Evolutionary conservation across 2,888 invertebrate species (phyloP).

Genomic region (Ormyrus thymus): DNA sequence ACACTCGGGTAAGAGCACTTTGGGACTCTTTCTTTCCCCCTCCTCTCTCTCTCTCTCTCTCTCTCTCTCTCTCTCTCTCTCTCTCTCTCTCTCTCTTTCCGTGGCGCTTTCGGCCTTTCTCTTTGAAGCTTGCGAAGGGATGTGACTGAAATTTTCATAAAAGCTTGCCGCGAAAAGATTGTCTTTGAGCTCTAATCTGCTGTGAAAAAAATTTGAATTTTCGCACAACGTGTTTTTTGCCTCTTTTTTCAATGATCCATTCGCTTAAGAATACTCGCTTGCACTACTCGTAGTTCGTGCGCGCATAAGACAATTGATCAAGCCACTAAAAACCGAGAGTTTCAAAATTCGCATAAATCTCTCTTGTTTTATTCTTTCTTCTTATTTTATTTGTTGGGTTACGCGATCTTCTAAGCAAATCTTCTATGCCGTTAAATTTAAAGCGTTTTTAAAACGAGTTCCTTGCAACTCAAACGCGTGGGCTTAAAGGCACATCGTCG

Average conservation of each 20-base stretch:
- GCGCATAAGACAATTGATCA: too few species aligned
- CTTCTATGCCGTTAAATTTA: too few species aligned
- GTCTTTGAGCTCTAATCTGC: conserved; percentile 24
- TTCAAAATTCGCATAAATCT: too few species aligned
- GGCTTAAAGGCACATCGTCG: too few species aligned
- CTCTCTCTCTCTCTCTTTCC: background rate
- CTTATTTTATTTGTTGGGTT: too few species aligned
- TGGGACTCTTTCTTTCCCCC: conserved; percentile 5
- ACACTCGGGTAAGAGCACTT: conserved; percentile 44
- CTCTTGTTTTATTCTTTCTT: too few species aligned
- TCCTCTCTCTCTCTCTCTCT: background rate
- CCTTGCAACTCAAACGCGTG: too few species aligned
- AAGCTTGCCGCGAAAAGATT: conserved; percentile 20
- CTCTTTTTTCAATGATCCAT: background rate
- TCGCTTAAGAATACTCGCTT: too few species aligned
- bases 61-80: background rate
- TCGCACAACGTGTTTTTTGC: background rate
- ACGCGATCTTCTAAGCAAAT: too few species aligned
- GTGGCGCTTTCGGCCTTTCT: background rate
- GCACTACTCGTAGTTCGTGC: too few species aligned
- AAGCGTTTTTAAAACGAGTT: too few species aligned
- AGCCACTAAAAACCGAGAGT: too few species aligned
- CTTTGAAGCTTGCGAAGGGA: conserved; percentile 1
- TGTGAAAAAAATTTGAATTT: background rate
- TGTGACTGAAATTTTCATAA: conserved; percentile 50